Base-by-base conservation (phyloP, 2,888 invertebrate species). In the Acanthopleura granulata region DNA sequence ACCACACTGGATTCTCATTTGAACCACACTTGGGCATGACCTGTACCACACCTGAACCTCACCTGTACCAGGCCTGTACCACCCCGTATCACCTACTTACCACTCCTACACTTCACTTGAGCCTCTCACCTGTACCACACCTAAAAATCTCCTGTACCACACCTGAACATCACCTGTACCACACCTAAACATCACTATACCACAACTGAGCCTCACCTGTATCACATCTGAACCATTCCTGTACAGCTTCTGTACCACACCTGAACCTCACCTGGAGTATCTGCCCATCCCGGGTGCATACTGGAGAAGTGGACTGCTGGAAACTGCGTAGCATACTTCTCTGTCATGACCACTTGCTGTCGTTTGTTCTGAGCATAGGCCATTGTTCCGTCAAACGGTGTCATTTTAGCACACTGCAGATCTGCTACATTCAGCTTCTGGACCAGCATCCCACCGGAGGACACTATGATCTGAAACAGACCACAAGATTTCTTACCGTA, bases 241-340 rank as follows among this genome's bases (percentile, higher is more conserved):
- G 40, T 40, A 40, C 9, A 3, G 9, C 4, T 6, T 9, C 40
- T 6, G 40, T 40, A 40, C 9, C 40, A 40, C 4, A 40, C 40
- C 57, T 57, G 12, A n/a, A 4, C 18, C 57, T 57, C 57, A 88
- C 89, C 91, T 75, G 91, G 91, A n/a, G 91, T 92, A 77, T 91
- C 91, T 4, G 91, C 91, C 92, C 92, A 92, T 16, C 92, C 92
- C 25, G 92, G 92, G 78, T 92, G 92, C 91, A 91, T 91, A 27
- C 88, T 83, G 18, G 90, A 91, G 83, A 91, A 92, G 82, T 91
- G 91, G 49, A 92, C 83, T n/a, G 86, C 83, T 22, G 91, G 89
- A 79, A 89, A 85, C 51, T 83, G 81, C 72, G 86, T 84, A 16
- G 91, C 91, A 80, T 89, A 90, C 79, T 89, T 83, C 77, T 91